Percentiles rank a stretch among this genome's conserved stretches.
Conservation (phyloP, 2,888 invertebrate species). For the Cephus runcator region DNA sequence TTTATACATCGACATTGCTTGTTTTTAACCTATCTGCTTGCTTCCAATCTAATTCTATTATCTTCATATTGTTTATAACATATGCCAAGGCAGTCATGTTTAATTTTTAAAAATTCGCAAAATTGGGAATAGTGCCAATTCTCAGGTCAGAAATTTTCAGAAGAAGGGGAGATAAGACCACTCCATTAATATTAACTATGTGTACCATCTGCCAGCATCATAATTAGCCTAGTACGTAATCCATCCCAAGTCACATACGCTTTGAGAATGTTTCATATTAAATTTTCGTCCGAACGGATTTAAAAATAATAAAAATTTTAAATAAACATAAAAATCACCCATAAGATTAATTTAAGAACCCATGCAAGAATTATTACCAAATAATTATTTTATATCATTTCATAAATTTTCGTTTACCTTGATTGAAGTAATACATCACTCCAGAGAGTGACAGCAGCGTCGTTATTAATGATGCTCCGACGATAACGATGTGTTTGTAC, state of each 20-base stretch:
- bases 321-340: background rate
- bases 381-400: background rate
- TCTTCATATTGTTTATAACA: background rate
- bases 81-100: background rate
- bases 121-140: background rate
- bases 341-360: background rate
- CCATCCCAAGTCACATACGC: background rate
- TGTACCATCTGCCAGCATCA: background rate
- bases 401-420: constrained; percentile 45
- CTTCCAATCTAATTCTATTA: background rate
- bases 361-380: background rate
- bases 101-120: background rate
- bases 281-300: background rate
- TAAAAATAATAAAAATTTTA: background rate
- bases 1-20: background rate
- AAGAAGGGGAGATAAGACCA: background rate
- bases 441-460: constrained; percentile 46
- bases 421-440: constrained; percentile 59
- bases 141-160: background rate
- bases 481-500: constrained; percentile 47
- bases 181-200: constrained; percentile 5
- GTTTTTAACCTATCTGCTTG: background rate
- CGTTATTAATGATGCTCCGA: constrained; percentile 49
- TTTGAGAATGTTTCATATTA: background rate
- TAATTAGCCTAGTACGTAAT: background rate